phyloP scores from a whole-genome alignment of 2,113 vertebrate species.

The Lanius collurio region DNA sequence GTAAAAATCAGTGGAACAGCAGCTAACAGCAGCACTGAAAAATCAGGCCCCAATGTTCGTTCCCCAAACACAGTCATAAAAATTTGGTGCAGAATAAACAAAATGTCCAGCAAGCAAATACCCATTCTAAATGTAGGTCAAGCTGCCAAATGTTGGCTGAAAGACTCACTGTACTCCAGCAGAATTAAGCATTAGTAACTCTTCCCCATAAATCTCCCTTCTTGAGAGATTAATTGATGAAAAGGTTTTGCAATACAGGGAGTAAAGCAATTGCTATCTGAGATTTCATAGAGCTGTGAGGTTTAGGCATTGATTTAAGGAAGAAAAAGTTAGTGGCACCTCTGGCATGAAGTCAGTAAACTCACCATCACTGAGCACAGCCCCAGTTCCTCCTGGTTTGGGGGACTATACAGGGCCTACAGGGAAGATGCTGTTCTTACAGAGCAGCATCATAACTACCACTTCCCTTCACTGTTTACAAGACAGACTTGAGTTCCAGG shows the following conservation, averaged over 20 bases:
- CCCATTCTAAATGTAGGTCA: background rate
- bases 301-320: background rate
- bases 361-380: background rate
- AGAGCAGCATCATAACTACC: background rate
- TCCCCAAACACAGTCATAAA: background rate
- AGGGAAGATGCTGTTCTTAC: background rate
- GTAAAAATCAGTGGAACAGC: background rate
- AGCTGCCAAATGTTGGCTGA: background rate
- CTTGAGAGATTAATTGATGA: background rate
- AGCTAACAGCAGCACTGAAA: background rate
- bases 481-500: background rate
- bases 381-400: background rate
- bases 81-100: background rate
- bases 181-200: background rate
- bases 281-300: background rate
- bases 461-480: background rate
- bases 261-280: background rate
- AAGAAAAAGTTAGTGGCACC: background rate
- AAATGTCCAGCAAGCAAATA: background rate
- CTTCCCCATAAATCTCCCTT: background rate
- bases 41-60: background rate
- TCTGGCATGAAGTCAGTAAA: background rate
- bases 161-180: background rate
- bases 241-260: background rate
- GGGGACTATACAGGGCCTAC: accelerated